Percentiles rank a stretch among this genome's conserved stretches.
Evolutionary conservation across 2,113 vertebrate species (phyloP).

Genomic region (Opisthocomus hoazin): DNA sequence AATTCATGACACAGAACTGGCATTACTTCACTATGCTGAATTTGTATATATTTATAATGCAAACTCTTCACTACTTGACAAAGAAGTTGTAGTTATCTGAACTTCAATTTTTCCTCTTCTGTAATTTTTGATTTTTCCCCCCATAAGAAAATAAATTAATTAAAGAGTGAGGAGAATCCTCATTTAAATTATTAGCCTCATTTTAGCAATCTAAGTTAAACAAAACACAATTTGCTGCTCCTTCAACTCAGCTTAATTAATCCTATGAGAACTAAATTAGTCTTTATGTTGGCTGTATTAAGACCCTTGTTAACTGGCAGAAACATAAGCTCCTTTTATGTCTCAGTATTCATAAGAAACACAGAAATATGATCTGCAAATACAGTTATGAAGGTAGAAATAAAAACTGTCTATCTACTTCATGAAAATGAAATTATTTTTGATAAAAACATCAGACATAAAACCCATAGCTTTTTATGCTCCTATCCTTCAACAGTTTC

Average conservation of each 20-base stretch:
- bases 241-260: neutral
- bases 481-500: neutral
- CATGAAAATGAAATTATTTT: neutral
- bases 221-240: neutral
- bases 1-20: neutral
- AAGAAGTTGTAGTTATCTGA: neutral
- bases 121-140: neutral
- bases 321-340: neutral
- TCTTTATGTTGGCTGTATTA: neutral
- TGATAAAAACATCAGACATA: neutral
- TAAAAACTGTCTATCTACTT: neutral
- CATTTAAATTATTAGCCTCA: neutral
- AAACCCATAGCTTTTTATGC: neutral
- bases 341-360: neutral
- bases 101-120: neutral
- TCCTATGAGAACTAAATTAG: neutral
- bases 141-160: neutral
- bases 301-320: neutral
- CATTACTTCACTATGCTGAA: neutral
- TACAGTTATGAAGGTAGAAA: neutral
- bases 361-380: neutral
- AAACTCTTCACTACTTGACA: neutral
- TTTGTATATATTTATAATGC: neutral
- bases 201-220: neutral
- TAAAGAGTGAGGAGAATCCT: neutral